A percentile compares a stretch with the other conserved stretches of the same genome.
phyloP scores from a whole-genome alignment of 2,888 invertebrate species.

The Rosalia funebris region DNA sequence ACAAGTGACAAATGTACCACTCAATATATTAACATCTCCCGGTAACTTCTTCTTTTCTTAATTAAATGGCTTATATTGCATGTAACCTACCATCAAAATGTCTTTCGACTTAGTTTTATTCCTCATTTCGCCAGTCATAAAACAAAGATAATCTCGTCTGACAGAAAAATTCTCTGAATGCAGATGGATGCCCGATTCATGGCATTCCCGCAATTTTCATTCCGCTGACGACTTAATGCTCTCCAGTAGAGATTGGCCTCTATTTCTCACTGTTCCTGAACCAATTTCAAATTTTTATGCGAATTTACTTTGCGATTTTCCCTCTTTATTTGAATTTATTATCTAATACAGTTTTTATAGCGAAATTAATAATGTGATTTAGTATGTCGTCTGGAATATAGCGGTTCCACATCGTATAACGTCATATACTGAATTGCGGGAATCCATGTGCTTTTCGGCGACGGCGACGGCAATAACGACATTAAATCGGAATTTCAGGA shows the following conservation, averaged over 20 bases:
- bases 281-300: conserved; percentile 24
- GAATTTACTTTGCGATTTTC: background rate
- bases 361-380: conserved; percentile 9
- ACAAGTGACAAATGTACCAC: background rate
- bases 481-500: background rate
- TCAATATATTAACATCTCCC: background rate
- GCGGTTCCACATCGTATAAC: background rate
- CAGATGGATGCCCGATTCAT: conserved; percentile 35
- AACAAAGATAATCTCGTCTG: conserved; percentile 45
- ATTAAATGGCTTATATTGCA: background rate
- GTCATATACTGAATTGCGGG: background rate
- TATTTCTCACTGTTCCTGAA: conserved; percentile 30
- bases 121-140: conserved; percentile 36
- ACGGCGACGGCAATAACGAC: background rate
- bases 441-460: no score
- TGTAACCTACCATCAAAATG: background rate
- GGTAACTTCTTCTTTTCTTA: background rate
- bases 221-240: conserved; percentile 39
- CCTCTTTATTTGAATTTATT: conserved; percentile 15
- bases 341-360: conserved; percentile 6
- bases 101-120: background rate
- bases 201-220: conserved; percentile 37
- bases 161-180: conserved; percentile 35
- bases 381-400: conserved; percentile 11
- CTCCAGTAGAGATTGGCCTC: conserved; percentile 29